Evolutionary conservation across 2,888 invertebrate species (phyloP).

Genomic region (Emmelina monodactyla): DNA sequence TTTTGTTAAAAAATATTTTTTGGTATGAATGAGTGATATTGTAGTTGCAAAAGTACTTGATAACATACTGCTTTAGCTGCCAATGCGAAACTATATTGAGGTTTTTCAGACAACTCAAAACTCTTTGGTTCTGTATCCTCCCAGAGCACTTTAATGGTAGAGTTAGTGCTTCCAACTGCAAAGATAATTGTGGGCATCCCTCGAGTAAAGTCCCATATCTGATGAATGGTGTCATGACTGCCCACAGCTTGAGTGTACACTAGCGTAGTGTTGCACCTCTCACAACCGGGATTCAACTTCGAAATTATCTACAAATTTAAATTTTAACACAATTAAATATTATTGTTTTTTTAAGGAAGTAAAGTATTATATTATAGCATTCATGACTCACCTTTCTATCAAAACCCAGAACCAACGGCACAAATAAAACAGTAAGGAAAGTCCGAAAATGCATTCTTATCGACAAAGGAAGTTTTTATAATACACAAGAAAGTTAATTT

Average conservation of each 20-base stretch:
- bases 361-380: background rate
- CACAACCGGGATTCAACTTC: constrained; percentile 40
- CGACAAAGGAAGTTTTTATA: too few relatives aligned
- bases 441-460: too few relatives aligned
- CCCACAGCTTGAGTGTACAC: constrained; percentile 66
- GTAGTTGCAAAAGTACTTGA: background rate
- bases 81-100: constrained; percentile 64
- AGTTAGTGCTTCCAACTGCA: constrained; percentile 49
- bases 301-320: constrained; percentile 48
- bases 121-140: constrained; percentile 26
- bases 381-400: background rate
- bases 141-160: constrained; percentile 61
- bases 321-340: too few relatives aligned
- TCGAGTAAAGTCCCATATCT: constrained; percentile 70
- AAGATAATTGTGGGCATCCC: constrained; percentile 67
- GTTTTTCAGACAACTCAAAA: constrained; percentile 46
- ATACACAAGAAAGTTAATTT: too few relatives aligned
- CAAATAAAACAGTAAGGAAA: too few relatives aligned
- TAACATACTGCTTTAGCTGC: background rate
- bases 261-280: constrained; percentile 38
- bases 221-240: constrained; percentile 67
- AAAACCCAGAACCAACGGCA: constrained; percentile 4
- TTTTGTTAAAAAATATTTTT: constrained; percentile 2
- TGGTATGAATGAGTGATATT: background rate
- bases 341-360: too few relatives aligned